phyloP scores from a whole-genome alignment of 1,140 invertebrate genomes.

The Drosophila bifasciata region DNA sequence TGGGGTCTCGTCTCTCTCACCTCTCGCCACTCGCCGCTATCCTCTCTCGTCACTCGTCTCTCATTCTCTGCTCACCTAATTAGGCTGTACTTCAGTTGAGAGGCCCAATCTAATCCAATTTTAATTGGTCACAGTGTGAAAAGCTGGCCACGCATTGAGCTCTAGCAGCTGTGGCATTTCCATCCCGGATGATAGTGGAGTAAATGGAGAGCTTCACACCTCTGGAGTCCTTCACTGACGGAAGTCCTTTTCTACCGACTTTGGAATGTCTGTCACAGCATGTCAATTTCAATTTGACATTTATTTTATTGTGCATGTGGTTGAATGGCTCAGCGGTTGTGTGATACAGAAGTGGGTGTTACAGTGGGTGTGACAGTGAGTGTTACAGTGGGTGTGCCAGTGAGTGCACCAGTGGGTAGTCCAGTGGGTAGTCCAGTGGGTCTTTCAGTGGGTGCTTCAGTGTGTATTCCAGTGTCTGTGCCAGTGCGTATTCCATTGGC shows the following conservation, averaged over 20 bases:
- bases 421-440: background rate
- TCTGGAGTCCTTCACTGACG: background rate
- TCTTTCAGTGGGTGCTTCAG: background rate
- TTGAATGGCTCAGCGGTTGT: background rate
- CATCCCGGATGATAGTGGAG: background rate
- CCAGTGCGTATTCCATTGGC: too few relatives aligned
- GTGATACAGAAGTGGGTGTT: too few relatives aligned
- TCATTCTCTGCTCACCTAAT: conserved; percentile 13
- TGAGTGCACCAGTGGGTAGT: too few relatives aligned
- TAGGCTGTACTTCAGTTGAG: conserved; percentile 3
- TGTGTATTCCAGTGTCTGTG: too few relatives aligned
- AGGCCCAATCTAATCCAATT: conserved; percentile 25
- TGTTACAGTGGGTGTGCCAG: background rate
- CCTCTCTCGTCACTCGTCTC: too few relatives aligned
- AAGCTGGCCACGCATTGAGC: too few relatives aligned
- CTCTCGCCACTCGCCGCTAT: too few relatives aligned
- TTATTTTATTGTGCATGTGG: conserved; percentile 62
- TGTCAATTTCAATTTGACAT: conserved; percentile 80
- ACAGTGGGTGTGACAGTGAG: background rate
- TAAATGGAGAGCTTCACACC: conserved; percentile 5
- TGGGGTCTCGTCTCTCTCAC: too few relatives aligned
- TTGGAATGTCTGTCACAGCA: conserved; percentile 53
- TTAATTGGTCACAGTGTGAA: conserved; percentile 41
- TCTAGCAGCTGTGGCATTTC: too few relatives aligned
- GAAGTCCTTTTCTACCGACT: background rate